Evolutionary conservation across 2,797 vertebrate genomes (phyloP).

Genomic region (Chaenodraco wilsoni): DNA sequence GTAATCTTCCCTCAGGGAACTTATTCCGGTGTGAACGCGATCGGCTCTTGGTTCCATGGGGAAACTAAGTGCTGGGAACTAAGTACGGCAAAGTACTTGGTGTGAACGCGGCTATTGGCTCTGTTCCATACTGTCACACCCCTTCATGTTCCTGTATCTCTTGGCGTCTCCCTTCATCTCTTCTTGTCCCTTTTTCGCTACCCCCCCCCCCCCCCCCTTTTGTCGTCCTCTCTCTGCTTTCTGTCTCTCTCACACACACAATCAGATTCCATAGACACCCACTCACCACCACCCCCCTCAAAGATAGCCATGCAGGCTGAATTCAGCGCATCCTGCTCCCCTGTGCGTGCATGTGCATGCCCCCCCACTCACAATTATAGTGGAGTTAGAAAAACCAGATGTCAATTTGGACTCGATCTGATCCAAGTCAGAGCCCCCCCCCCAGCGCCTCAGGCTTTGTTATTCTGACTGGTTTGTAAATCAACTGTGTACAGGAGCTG

Average conservation of each 20-base stretch:
- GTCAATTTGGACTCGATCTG: constrained; percentile 56
- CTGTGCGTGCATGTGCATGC: constrained; percentile 14
- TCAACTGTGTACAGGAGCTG: constrained; percentile 51
- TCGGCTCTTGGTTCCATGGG: too few species aligned
- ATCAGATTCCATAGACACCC: constrained; percentile 54
- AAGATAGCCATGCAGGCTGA: constrained; percentile 43
- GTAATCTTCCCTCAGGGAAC: too few species aligned
- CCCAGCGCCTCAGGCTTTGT: constrained; percentile 46
- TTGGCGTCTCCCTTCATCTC: constrained; percentile 5
- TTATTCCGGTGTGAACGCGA: too few species aligned
- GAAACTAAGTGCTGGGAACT: too few species aligned
- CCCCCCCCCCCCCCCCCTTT: neutral
- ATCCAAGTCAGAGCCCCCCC: constrained; percentile 42
- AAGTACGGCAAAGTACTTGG: too few species aligned
- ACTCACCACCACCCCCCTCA: constrained; percentile 32
- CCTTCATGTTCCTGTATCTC: neutral
- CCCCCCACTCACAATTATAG: constrained; percentile 67
- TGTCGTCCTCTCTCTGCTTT: constrained; percentile 45
- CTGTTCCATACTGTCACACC: neutral
- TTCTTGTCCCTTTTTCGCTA: neutral
- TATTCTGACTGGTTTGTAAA: constrained; percentile 71
- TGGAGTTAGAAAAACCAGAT: constrained; percentile 74
- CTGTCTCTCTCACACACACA: constrained; percentile 45
- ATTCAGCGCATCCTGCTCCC: constrained; percentile 39
- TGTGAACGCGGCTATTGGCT: neutral